phyloP scores from a whole-genome alignment of 2,113 vertebrate species.

The Sinocyclocheilus maitianheensis region DNA sequence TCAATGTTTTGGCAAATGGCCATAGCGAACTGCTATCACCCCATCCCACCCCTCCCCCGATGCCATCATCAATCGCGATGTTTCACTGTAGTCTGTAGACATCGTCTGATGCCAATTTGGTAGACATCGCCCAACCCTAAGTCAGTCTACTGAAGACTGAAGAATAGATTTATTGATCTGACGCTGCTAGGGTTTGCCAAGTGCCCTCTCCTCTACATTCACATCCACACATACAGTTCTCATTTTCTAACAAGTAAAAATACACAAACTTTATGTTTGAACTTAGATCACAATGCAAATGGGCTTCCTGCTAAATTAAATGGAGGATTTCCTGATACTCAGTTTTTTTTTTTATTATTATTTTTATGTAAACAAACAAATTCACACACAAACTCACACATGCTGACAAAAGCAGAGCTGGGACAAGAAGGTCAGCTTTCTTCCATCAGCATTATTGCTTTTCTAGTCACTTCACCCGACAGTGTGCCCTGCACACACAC shows the following conservation, averaged over 20 bases:
- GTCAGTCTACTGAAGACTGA: neutral
- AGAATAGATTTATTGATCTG: constrained; percentile 12
- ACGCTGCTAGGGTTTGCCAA: neutral
- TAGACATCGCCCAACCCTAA: too few relatives aligned
- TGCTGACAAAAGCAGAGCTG: constrained; percentile 19
- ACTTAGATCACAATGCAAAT: neutral
- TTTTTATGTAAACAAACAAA: neutral
- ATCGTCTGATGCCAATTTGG: too few relatives aligned
- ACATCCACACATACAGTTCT: neutral
- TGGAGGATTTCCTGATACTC: neutral
- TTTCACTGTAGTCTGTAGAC: too few relatives aligned
- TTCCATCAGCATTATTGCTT: constrained; percentile 46
- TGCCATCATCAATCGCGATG: too few relatives aligned
- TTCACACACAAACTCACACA: constrained; percentile 4
- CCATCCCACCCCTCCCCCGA: too few relatives aligned
- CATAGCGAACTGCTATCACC: too few relatives aligned
- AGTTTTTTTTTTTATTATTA: neutral
- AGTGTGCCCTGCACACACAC: neutral
- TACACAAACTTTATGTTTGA: neutral
- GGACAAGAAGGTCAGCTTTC: constrained; percentile 30
- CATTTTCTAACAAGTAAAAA: neutral
- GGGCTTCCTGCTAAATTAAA: neutral
- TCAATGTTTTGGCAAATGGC: too few relatives aligned
- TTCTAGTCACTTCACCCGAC: constrained; percentile 36
- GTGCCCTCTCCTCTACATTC: neutral